Evolutionary conservation across 2,113 vertebrate species (phyloP).

Genomic region (Rhea americana): DNA sequence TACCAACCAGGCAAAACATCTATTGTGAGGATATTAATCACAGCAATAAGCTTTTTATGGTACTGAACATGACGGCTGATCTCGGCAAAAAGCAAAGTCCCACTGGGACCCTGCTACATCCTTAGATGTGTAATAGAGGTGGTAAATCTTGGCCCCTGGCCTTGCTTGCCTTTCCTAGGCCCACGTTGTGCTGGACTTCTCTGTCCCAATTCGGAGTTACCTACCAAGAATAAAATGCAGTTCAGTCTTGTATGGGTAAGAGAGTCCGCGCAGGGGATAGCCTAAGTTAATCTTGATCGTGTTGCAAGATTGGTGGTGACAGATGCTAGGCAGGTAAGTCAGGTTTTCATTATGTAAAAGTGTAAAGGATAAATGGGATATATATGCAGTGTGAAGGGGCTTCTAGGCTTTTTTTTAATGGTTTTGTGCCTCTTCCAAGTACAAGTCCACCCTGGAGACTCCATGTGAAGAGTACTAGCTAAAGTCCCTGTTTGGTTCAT

Average conservation of each 20-base stretch:
- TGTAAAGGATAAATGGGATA: background rate
- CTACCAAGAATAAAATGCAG: background rate
- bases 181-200: background rate
- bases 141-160: background rate
- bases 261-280: background rate
- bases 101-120: background rate
- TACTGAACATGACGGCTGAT: background rate
- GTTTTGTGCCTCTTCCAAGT: background rate
- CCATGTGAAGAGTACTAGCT: background rate
- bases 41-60: background rate
- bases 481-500: background rate
- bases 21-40: slow-evolving; percentile 14
- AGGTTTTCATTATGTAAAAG: background rate
- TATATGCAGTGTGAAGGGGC: background rate
- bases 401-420: background rate
- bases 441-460: background rate
- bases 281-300: background rate
- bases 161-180: background rate
- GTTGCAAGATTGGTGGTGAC: background rate
- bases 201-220: background rate
- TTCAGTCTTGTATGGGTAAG: background rate
- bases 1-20: background rate
- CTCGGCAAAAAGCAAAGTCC: background rate
- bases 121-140: background rate
- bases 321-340: background rate